Base-by-base conservation (phyloP, 2,113 vertebrate species). In the Malurus elegans region DNA sequence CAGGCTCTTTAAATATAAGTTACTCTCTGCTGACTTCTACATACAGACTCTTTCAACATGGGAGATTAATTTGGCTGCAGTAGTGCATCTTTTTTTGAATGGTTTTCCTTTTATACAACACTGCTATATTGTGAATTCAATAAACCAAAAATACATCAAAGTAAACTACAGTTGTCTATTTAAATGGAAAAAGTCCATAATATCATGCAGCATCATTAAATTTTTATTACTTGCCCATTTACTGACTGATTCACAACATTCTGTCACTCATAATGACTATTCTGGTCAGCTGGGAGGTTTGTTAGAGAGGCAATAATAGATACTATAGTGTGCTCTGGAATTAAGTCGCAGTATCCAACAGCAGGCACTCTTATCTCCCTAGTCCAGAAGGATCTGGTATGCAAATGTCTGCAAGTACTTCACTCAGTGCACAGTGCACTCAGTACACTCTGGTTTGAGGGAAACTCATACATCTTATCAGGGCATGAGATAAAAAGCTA, bases 191-290 rank as follows among this genome's bases (percentile, higher is more conserved):
- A 93, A 83, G 24, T 74, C 64, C 56, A 67, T 80, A 83, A 82
- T 51, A 66, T 20, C 18, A 18, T 64, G 56, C 79, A 88, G 38
- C 25, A 42, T 56, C 47, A 79, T 95, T 78, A 60, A 4, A 32
- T 78, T 86, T 88, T 88, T 92, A 92, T 94, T 82, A 83, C 31
- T 90, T 90, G 34, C 40, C 74, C 31, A 45, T 88, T 92, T 94
- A 69, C 50, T 66, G 62, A 79, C 21, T 79, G 66, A 94, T 97
- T 85, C 56, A 58, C 47, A 88, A 60, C 44, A 64, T 88, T 90
- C 80, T 85, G 61, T 65, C 93, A 88, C 18, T 88, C 71, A 54
- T 58, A 95, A 92, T 62, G 50, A 78, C 36, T 92, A 58, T 79
- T 92, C 54, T 69, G 62, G 64, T 90, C 67, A 91, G 19, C 38